Base-by-base conservation (phyloP, 2,888 invertebrate species). In the Mimas tiliae region DNA sequence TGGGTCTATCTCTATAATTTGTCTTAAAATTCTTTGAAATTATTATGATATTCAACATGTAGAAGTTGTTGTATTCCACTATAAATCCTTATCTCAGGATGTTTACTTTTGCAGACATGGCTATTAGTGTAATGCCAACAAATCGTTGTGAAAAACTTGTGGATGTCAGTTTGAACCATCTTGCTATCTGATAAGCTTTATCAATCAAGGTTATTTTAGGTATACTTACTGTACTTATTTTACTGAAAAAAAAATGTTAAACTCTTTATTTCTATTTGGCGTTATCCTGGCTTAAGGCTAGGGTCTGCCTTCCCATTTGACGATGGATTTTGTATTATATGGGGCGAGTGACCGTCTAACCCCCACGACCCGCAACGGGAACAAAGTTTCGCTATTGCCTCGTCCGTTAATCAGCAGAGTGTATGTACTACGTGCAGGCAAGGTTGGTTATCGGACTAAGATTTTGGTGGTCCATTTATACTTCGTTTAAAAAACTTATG, bases 171-270 rank as follows among this genome's bases (percentile, higher is more conserved):
- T 58, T 12, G 42, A 19, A 58, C 38, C 58, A 58, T 42, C 58
- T 38, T 58, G 38, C 11, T 58, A 58, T 42, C 58, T 58, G 58
- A 58, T 58, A 58, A 58, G 42, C 38, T 33, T 58, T 58, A 58
- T 58, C 58, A 58, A 58, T 34, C 58, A 58, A 42, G 58, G 58
- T 21, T 58, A 6, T 42, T 58, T 38, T 58, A 42, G 27, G 4
- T 27, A 27, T 38, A 58, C 38, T 42, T 38, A 58, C 38, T 42
- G 19, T 58, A 34, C 38, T 38, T 58, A 42, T 38, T 38, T 55
- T n/a, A n/a, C n/a, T 14, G 14, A 38, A 38, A 38, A 48, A 27
- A 48, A 48, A 16, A 55, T 38, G 52, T 34, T 33, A 12, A 7
- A 21, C 6, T 4, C 47, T 1, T 47, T 4, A 14, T 14, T 4